These are phyloP conservation scores for Parapristionchus giblindavisi DNA, from an alignment of 2,888 invertebrate species.

Conservation along the genomic window DNA sequence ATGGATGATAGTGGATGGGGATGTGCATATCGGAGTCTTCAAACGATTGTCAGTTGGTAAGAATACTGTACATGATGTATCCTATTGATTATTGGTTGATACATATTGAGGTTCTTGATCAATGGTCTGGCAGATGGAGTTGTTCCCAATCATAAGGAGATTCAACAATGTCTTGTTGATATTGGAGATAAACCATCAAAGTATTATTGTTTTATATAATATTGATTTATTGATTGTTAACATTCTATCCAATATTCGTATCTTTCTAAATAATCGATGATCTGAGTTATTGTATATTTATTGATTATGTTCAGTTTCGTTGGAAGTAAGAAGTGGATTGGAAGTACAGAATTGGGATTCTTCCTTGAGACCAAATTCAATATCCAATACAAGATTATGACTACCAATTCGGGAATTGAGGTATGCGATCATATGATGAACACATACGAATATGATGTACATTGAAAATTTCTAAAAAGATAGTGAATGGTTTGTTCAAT, in stretches of 20 bases:
- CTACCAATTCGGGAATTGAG: slow-evolving; percentile 86
- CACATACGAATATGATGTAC: no score
- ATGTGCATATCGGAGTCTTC: slow-evolving; percentile 95
- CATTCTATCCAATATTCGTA: no score
- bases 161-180: slow-evolving; percentile 91
- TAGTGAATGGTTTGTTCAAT: no score
- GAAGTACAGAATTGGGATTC: slow-evolving; percentile 94
- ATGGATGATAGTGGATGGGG: slow-evolving; percentile 85
- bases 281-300: no score
- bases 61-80: not conserved
- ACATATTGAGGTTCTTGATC: slow-evolving; percentile 91
- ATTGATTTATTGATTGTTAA: no score
- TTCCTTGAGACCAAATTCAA: slow-evolving; percentile 75
- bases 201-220: slow-evolving; percentile 5
- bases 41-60: slow-evolving; percentile 78
- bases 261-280: no score
- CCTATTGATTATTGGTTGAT: not conserved
- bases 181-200: slow-evolving; percentile 85
- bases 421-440: slow-evolving; percentile 43
- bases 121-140: slow-evolving; percentile 84
- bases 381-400: slow-evolving; percentile 79
- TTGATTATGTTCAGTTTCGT: slow-evolving; percentile 78
- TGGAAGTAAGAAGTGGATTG: slow-evolving; percentile 95
- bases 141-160: slow-evolving; percentile 84
- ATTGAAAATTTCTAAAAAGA: no score